Base-by-base conservation (phyloP, 1,140 invertebrate species). In the Ceratosolen fusciceps region DNA sequence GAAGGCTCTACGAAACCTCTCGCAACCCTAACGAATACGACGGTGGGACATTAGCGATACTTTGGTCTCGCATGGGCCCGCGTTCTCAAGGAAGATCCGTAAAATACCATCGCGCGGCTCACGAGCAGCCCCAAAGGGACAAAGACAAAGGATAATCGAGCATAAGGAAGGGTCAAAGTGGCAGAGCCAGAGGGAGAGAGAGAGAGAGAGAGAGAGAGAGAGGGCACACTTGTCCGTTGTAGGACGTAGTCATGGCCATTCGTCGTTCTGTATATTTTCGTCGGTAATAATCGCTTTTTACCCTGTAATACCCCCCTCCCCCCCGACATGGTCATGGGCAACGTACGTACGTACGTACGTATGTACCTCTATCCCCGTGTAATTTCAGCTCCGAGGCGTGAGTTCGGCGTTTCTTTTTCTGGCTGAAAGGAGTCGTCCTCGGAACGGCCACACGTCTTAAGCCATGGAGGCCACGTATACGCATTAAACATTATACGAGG, bases 191-290 rank as follows among this genome's bases (percentile, higher is more conserved):
- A 24, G 31, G 21, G 43, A 77, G 24, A 19, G 26, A 34, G 21
- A 34, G 14, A 54, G 34, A 73, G 29, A 58, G 3, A 49, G 8
- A 71, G 12, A 34, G 43, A 70, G 43, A 49, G 58, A 19, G 34
- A 26, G 12, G 29, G n/a, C n/a, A n/a, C n/a, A n/a, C n/a, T n/a
- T n/a, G n/a, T n/a, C n/a, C n/a, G n/a, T n/a, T n/a, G n/a, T n/a
- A n/a, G n/a, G n/a, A n/a, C n/a, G n/a, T n/a, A n/a, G n/a, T n/a
- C n/a, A n/a, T n/a, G n/a, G 47, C 62, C 47, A 47, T n/a, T 16
- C 47, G 52, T 74, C 52, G 65, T 74, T 31, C 65, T 71, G 58
- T 76, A 37, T 76, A 76, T 76, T 76, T 76, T 76, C 34, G 54
- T 52, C 60, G 34, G 31, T 60, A 71, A 65, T 75, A 26, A 75